Base-by-base conservation (phyloP, 2,797 vertebrate species). In the Aphelocoma californica region DNA sequence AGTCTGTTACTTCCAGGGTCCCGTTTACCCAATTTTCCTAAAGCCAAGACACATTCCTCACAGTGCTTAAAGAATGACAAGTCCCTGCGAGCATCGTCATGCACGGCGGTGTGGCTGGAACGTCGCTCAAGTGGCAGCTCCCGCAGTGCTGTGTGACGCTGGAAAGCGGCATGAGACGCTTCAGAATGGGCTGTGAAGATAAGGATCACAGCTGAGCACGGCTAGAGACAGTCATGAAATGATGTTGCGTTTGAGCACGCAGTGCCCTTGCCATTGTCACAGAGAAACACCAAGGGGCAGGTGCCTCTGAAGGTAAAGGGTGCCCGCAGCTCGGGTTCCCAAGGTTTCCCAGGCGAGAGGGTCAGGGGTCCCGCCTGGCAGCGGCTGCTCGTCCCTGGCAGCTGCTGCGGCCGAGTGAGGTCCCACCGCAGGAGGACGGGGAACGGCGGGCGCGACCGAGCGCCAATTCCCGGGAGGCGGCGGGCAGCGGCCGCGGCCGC, bases 141-240 rank as follows among this genome's bases (percentile, higher is more conserved):
- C 81, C 2, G 36, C 83, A 56, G 75, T 1, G 54, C 73, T 7
- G 5, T 3, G 16, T 15, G 42, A 24, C 2, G 5, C 80, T 7
- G 40, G 15, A 1, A 3, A 36, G 61, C 6, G 1, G 31, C 56
- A 0, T 4, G 34, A 15, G 1, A 0, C 1, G 38, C 45, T 40
- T 36, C 32, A 0, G 60, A 31, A 31, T 64, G 31, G 51, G 44
- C 64, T 8, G 31, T 0, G 56, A 9, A 24, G 36, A 2, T 1
- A 8, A 4, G n/a, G 45, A 20, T 2, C 31, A 2, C 0, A 5
- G 67, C 12, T 8, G 56, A 58, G 28, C 28, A 23, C 7, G 1
- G 32, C 25, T 2, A n/a, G 0, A 12, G 32, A 1, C 14, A 9
- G 25, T 3, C 40, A 17, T 3, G 56, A 25, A 28, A 12, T 1